phyloP scores from a whole-genome alignment of 2,797 vertebrate species.

The Bradypodion pumilum region DNA sequence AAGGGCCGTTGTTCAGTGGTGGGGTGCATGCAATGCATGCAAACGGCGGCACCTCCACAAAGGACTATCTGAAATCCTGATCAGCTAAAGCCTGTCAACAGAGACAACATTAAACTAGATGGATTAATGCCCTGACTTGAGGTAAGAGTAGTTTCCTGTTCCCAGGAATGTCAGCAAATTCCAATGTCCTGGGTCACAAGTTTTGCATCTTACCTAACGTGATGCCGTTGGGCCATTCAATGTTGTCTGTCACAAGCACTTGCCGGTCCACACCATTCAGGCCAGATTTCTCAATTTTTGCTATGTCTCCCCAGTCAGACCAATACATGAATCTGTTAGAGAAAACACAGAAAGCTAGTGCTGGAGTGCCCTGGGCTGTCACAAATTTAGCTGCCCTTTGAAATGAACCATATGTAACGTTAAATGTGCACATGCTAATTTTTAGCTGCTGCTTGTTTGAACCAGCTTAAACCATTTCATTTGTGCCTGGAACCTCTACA shows the following conservation, averaged over 20 bases:
- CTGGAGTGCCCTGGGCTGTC: not conserved
- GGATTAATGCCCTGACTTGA: not conserved
- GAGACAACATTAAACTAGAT: not conserved
- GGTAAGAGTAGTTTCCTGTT: not conserved
- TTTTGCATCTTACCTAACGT: constrained; percentile 84
- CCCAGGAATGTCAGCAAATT: not conserved
- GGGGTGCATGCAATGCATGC: not conserved
- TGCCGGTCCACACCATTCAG: constrained; percentile 91
- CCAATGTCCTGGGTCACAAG: not conserved
- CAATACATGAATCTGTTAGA: constrained; percentile 93
- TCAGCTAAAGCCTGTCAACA: not conserved
- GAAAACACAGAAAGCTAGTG: constrained; percentile 22
- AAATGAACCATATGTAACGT: not conserved
- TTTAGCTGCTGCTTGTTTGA: not conserved
- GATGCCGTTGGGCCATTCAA: constrained; percentile 99
- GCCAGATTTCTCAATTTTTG: constrained; percentile 96
- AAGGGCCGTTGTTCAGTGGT: not conserved
- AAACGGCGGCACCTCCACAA: not conserved
- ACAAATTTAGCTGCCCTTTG: not conserved
- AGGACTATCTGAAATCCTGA: not conserved
- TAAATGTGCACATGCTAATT: not conserved
- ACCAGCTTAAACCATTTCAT: not conserved
- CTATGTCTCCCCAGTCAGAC: constrained; percentile 95
- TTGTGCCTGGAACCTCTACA: not conserved
- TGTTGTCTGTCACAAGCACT: constrained; percentile 89